Evolutionary conservation across 30 jellyfish, hydroid and myxozoan species (phyloP).

Genomic region (Cassiopea xamachana): DNA sequence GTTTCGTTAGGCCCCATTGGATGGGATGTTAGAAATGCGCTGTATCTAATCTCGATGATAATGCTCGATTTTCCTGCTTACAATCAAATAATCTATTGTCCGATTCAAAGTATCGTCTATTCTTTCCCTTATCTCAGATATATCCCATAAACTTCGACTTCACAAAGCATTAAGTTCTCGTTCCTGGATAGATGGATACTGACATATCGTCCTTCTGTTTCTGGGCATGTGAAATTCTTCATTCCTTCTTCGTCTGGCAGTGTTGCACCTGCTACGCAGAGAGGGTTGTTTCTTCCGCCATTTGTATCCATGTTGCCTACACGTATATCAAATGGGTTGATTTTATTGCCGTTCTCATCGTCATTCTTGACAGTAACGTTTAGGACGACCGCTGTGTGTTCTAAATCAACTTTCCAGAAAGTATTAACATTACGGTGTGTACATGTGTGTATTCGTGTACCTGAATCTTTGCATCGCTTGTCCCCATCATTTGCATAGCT

Average conservation of each 20-base stretch:
- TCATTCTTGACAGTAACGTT: not conserved
- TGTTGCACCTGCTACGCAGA: not conserved
- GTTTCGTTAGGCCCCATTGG: too few species aligned
- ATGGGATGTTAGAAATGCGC: too few species aligned
- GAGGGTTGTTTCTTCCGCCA: not conserved
- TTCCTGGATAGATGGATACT: not conserved
- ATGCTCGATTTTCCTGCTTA: too few species aligned
- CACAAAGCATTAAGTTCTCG: not conserved
- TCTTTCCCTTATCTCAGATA: not conserved
- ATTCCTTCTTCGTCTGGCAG: not conserved
- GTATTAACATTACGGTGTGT: too few species aligned
- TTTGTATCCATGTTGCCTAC: not conserved
- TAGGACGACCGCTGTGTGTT: not conserved
- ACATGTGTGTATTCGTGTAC: too few species aligned
- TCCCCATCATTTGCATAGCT: not conserved
- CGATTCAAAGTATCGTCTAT: too few species aligned
- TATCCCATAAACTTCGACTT: conserved; percentile 10
- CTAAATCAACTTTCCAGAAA: not conserved
- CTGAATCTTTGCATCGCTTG: not conserved
- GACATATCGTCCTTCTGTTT: not conserved
- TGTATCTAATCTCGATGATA: too few species aligned
- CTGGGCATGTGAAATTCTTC: conserved; percentile 9
- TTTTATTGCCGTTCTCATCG: too few species aligned
- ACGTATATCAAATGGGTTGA: conserved; percentile 1
- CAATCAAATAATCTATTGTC: too few species aligned